Base-by-base conservation (phyloP, 37 sponge, comb jelly and placozoan genomes). In the Petrosia ficiformis region DNA sequence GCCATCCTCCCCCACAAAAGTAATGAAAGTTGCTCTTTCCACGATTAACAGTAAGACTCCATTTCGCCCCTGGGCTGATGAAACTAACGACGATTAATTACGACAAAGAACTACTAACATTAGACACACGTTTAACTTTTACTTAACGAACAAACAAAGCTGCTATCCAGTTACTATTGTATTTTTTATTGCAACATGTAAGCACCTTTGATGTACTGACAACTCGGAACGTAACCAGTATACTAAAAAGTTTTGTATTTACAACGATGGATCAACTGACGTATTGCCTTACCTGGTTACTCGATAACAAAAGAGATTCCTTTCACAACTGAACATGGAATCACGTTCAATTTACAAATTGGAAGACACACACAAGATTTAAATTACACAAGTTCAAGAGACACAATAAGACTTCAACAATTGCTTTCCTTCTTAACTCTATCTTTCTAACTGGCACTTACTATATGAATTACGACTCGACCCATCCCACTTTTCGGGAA, bases 21-120 rank as follows among this genome's bases (percentile, higher is more conserved):
- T n/a, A n/a, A n/a, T n/a, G n/a, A 42, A 67, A 72, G 19, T 30
- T 0, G 70, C 37, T 44, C 8, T 26, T 2, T 39, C 43, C 2
- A 52, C 54, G 24, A 56, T 39, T 4, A 68, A 75, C 36, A 77
- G 82, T 16, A 90, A 86, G 82, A 67, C 78, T 31, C 86, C 91
- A 1, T 90, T 90, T 38, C 86, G 91, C 41, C 91, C 91, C 10
- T 90, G 91, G 91, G 82, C 84, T 38, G 72, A 78, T 66, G 52
- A 63, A 37, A 67, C 57, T 39, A 38, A 65, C 36, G 39, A 63
- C 30, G 28, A 59, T 31, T 29, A 63, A 36, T 35, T 24, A 68
- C 37, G 11, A 37, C 2, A 39, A 39, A 68, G 39, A 25, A 26
- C 34, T 58, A 59, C 52, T 54, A 59, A 57, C 74, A 74, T n/a